Evolutionary conservation across 2,797 vertebrate genomes (phyloP).

Genomic region (Cryptoprocta ferox): DNA sequence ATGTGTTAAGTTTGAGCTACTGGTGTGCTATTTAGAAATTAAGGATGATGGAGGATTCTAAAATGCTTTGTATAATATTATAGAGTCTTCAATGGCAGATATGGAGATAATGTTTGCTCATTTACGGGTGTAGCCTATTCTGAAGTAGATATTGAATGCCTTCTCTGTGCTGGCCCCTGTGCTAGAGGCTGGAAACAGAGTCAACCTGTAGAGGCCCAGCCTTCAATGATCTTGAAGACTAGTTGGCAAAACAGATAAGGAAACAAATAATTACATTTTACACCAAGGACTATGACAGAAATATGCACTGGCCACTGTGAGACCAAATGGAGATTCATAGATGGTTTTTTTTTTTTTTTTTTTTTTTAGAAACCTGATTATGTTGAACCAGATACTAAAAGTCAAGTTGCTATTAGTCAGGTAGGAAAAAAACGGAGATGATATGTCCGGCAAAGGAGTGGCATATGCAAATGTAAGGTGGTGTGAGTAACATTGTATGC

Average conservation of each 20-base stretch:
- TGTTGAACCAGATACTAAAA: background rate
- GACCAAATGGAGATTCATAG: background rate
- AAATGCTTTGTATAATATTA: background rate
- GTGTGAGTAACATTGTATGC: background rate
- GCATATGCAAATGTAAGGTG: background rate
- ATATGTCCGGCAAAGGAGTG: background rate
- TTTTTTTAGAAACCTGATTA: background rate
- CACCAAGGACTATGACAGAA: background rate
- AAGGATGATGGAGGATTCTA: background rate
- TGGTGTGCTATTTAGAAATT: background rate
- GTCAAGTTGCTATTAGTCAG: background rate
- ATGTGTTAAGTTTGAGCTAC: background rate
- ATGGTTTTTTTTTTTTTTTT: too few relatives aligned
- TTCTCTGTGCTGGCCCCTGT: background rate
- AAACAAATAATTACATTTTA: background rate
- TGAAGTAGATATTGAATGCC: background rate
- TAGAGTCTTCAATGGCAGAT: background rate
- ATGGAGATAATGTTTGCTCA: background rate
- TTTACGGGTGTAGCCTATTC: background rate
- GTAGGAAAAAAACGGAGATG: background rate
- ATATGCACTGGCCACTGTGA: background rate
- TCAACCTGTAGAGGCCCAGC: background rate
- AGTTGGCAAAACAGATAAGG: background rate
- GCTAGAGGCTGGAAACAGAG: background rate
- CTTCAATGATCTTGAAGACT: background rate